Conservation (phyloP, 2,113 vertebrate genomes). For the Paradoxurus hermaphroditus region DNA sequence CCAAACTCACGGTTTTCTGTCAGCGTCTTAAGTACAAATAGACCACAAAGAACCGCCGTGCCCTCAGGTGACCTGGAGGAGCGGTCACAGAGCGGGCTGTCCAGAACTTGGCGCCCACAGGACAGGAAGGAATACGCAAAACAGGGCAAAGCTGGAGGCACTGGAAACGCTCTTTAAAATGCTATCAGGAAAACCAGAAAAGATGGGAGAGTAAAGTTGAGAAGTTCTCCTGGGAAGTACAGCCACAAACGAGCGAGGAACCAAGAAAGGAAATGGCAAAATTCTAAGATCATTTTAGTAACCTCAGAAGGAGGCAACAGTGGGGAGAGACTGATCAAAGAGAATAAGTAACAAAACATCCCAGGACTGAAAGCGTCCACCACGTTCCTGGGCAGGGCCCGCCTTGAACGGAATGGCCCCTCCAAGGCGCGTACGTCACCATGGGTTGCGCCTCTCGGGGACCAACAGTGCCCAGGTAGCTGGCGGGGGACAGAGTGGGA, state of each 20-base stretch:
- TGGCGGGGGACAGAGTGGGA: background rate
- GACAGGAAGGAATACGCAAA: background rate
- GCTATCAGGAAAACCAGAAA: no score
- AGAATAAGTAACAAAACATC: background rate
- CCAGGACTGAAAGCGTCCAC: no score
- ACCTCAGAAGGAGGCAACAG: accelerated
- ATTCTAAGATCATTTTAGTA: background rate
- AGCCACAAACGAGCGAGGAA: background rate
- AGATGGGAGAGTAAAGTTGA: background rate
- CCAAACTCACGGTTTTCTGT: background rate
- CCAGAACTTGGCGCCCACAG: accelerated
- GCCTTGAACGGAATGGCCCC: accelerated
- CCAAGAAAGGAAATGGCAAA: background rate
- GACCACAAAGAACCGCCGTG: accelerated
- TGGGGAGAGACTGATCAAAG: accelerated
- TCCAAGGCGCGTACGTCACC: accelerated
- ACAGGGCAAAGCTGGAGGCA: no score
- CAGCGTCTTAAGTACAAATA: background rate
- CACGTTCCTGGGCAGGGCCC: background rate
- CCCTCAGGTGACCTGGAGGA: accelerated
- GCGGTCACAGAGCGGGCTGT: background rate
- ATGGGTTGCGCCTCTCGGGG: background rate
- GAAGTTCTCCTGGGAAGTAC: background rate
- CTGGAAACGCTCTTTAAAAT: background rate
- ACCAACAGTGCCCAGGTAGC: background rate